Base-by-base conservation (phyloP, 2,888 invertebrate genomes). In the Merodon equestris region DNA sequence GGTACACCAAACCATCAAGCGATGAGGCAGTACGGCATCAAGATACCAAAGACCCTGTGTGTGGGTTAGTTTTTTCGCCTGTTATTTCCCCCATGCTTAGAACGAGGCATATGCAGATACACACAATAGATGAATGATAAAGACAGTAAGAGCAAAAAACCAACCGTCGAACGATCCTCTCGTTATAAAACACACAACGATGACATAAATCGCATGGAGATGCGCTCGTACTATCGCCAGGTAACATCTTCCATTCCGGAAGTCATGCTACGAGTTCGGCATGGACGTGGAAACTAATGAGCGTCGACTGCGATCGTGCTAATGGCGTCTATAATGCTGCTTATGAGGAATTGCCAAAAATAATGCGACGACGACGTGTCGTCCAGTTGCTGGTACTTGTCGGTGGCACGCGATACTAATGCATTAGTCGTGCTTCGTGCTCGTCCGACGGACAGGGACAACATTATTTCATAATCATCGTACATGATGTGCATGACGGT, bases 261-360 rank as follows among this genome's bases (percentile, higher is more conserved):
- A 74, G 60, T 70, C 74, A 74, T 79, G 77, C 66, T 68, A 48
- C 58, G 57, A 58, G 56, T 58, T 61, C 56, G 51, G 67, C 61
- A 67, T 77, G 73, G 72, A 67, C 77, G 72, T 74, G 74, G 70
- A 79, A 79, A 74, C 51, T 79, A 79, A 79, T 79, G 74, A 79
- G 64, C 54, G 40, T 27, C 58, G 40, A 44, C 54, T 56, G 17
- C 40, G 42, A 48, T 63, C 64, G 51, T 51, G 54, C 50, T 44
- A 67, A 70, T 72, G 48, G 47, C 36, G 36, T 42, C 72, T 44
- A 58, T 68, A 53, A 60, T 50, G 58, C 7, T 7, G 60, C 68
- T 74, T 70, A 70, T 74, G 74, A 60, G 68, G 47, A 61, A 56
- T 40, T 45, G 40, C 74, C 73, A 54, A 66, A 72, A 71, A 42